A percentile compares a stretch with the other conserved stretches of the same genome.
Evolutionary conservation across 2,888 invertebrate species (phyloP).

Genomic region (Lasioglossum villosulum): DNA sequence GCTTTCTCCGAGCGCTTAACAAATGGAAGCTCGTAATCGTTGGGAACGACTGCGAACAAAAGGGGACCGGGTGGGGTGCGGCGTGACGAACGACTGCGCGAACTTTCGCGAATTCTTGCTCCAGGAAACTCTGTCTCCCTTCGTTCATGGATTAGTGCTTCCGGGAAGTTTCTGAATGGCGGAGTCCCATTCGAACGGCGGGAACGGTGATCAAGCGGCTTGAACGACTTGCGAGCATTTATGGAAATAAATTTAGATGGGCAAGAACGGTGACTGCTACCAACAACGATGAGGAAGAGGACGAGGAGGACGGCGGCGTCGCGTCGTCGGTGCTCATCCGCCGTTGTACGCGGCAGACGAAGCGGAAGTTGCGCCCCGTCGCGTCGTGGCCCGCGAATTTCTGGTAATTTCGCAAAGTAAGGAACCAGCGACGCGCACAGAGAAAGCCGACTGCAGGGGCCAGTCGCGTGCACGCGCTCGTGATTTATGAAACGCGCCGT

Average conservation of each 20-base stretch:
- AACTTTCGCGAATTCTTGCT: slow-evolving; percentile 12
- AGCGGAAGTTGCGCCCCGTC: slow-evolving; percentile 38
- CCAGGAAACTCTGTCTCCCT: slow-evolving; percentile 16
- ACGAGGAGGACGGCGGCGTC: not conserved
- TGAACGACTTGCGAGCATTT: slow-evolving; percentile 31
- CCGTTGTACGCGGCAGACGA: slow-evolving; percentile 43
- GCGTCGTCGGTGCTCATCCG: not conserved
- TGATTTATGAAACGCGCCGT: slow-evolving; percentile 66
- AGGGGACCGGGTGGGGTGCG: not conserved
- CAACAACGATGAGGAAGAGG: not conserved
- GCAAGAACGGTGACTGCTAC: not conserved
- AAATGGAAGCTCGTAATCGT: slow-evolving; percentile 16
- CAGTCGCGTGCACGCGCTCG: slow-evolving; percentile 65
- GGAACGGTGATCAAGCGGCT: slow-evolving; percentile 18
- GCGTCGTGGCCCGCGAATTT: slow-evolving; percentile 56
- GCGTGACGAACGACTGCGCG: not conserved
- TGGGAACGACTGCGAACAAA: not conserved
- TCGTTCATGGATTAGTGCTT: slow-evolving; percentile 23
- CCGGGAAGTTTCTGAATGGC: slow-evolving; percentile 21
- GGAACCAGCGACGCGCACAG: slow-evolving; percentile 44
- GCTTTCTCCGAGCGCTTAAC: not conserved
- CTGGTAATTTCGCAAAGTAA: slow-evolving; percentile 58
- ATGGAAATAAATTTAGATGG: slow-evolving; percentile 53
- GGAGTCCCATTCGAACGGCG: slow-evolving; percentile 7
- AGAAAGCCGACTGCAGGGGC: not conserved